Conservation (phyloP, 2,113 vertebrate species). For the Elgaria multicarinata region DNA sequence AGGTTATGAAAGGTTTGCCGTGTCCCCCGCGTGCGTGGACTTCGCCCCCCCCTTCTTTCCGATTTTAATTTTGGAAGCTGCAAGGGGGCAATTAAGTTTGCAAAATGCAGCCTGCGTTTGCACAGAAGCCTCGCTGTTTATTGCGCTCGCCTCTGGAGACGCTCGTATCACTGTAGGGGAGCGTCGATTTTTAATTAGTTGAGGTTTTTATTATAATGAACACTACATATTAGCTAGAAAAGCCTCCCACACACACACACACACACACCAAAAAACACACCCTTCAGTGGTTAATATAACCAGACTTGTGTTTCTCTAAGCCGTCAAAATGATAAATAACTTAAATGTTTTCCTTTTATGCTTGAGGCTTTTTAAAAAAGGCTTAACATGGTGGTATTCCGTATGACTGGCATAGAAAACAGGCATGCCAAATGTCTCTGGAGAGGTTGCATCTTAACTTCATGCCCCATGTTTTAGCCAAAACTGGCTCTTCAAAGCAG, state of each 20-base stretch:
- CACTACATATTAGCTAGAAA: background rate
- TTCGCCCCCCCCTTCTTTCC: too few species aligned
- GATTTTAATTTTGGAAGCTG: conserved; percentile 1
- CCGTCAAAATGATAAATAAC: background rate
- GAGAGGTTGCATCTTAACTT: background rate
- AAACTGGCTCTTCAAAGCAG: background rate
- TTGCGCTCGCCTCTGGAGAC: background rate
- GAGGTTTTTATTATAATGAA: background rate
- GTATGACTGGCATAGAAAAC: background rate
- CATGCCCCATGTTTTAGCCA: background rate
- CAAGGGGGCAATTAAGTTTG: conserved; percentile 4
- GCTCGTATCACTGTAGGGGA: background rate
- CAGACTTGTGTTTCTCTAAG: background rate
- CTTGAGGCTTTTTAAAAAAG: background rate
- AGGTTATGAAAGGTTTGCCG: too few species aligned
- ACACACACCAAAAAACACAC: too few species aligned
- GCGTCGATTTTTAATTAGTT: background rate
- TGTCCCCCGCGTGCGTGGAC: background rate
- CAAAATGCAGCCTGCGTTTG: background rate
- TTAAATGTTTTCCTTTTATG: background rate
- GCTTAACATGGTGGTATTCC: too few species aligned
- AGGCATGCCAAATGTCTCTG: too few species aligned
- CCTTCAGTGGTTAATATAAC: background rate
- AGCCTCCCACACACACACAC: too few species aligned
- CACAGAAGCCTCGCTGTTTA: background rate